Percentiles rank a stretch among this genome's conserved stretches.
These are phyloP conservation scores for Drosophila simulans DNA, from an alignment of 1,140 invertebrate species.

Conservation along the genomic window DNA sequence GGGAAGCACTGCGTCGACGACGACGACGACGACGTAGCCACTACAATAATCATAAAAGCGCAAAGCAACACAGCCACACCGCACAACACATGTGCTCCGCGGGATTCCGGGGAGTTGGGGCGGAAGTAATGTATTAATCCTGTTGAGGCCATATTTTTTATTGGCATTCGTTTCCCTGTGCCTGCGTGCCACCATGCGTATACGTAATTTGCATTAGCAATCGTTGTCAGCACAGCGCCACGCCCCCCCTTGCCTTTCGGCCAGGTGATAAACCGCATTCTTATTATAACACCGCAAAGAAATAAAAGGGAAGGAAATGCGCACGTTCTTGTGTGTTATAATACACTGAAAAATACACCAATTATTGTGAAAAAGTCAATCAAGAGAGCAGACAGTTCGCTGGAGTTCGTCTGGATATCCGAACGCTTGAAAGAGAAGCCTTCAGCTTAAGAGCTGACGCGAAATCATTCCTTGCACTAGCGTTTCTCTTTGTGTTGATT, in stretches of 20 bases:
- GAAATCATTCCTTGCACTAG: no score
- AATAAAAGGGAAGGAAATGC: slow-evolving; percentile 5
- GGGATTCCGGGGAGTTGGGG: slow-evolving; percentile 29
- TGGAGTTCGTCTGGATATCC: no score
- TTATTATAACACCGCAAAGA: slow-evolving; percentile 43
- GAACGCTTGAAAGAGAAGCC: no score
- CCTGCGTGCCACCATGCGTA: neutral
- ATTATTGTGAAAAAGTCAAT: neutral
- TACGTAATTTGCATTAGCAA: slow-evolving; percentile 56
- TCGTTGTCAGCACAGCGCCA: slow-evolving; percentile 17
- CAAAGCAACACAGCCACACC: slow-evolving; percentile 67
- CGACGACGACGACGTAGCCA: slow-evolving; percentile 42
- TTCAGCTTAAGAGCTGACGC: no score
- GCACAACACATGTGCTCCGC: slow-evolving; percentile 9
- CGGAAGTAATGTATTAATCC: slow-evolving; percentile 84
- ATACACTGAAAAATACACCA: slow-evolving; percentile 1
- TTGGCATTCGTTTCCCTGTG: slow-evolving; percentile 46
- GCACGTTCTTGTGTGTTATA: neutral
- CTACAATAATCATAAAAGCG: slow-evolving; percentile 82
- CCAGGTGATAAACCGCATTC: slow-evolving; percentile 62
- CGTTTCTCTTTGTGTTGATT: neutral
- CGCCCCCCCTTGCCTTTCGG: slow-evolving; percentile 11
- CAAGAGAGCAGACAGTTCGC: no score
- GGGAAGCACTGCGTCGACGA: neutral
- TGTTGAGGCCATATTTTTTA: slow-evolving; percentile 84